Evolutionary conservation across 2,113 vertebrate genomes (phyloP).

Genomic region (Baryphthengus martii): DNA sequence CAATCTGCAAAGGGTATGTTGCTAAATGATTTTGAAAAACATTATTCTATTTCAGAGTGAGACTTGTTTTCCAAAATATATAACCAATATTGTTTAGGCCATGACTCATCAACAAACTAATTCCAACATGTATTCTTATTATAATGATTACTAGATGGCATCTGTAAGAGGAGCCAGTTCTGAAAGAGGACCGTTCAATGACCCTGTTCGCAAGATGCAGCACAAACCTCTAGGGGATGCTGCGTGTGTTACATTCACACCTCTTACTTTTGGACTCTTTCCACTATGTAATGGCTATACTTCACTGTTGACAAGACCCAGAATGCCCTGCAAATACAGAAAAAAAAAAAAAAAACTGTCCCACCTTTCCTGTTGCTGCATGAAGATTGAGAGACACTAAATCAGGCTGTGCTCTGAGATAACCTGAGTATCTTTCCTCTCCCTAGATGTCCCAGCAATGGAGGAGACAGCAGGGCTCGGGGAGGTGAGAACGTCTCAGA

Average conservation of each 20-base stretch:
- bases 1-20: not conserved
- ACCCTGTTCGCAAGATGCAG: not conserved
- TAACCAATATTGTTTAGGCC: not conserved
- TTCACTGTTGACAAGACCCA: not conserved
- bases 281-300: not conserved
- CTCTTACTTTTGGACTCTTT: not conserved
- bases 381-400: not conserved
- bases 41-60: not conserved
- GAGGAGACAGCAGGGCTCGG: not conserved
- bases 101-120: not conserved
- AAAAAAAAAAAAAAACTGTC: not conserved
- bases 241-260: not conserved
- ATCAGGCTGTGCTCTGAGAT: not conserved
- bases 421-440: not conserved
- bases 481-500: not conserved
- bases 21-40: not conserved
- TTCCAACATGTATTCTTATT: not conserved
- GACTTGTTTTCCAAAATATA: not conserved
- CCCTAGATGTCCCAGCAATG: not conserved
- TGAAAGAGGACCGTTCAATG: not conserved
- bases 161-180: not conserved
- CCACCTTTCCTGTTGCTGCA: not conserved
- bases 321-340: not conserved
- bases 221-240: not conserved
- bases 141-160: not conserved